Conservation (phyloP, 35 echinoderm and acorn worm species). For the Apostichopus californicus region DNA sequence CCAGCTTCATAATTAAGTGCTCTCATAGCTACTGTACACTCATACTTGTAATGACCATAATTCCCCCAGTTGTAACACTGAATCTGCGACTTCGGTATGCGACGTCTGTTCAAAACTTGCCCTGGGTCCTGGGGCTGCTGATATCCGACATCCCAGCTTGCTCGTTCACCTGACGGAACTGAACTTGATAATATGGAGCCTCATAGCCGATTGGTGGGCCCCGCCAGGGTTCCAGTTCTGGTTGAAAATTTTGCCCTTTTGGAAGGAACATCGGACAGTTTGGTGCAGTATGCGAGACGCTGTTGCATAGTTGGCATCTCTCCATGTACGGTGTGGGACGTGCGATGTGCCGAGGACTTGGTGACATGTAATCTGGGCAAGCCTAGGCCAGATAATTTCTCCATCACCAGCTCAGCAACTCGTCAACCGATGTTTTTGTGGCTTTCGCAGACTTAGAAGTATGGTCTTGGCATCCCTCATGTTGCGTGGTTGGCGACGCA, state of each 20-base stretch:
- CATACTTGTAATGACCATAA: no score
- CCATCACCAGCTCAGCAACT: conserved; percentile 31
- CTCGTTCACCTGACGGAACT: no score
- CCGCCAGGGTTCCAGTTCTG: not conserved
- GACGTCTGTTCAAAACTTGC: no score
- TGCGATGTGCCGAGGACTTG: not conserved
- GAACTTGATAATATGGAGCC: no score
- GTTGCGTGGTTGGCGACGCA: conserved; percentile 3
- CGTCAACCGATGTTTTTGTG: not conserved
- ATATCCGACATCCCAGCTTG: no score
- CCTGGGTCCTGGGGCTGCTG: no score
- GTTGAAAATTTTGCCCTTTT: not conserved
- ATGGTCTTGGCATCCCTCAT: not conserved
- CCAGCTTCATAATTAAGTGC: no score
- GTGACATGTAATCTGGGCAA: conserved; percentile 18
- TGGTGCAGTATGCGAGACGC: not conserved
- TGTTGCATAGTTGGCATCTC: conserved; percentile 22
- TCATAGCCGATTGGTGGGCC: no score
- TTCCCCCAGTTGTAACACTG: no score
- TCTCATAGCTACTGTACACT: no score
- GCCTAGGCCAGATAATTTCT: not conserved
- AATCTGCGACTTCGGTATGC: no score
- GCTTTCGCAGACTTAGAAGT: not conserved
- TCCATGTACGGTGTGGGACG: not conserved
- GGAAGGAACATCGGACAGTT: conserved; percentile 11